Conservation (phyloP, 1,140 invertebrate genomes). For the Heliconius melpomene region DNA sequence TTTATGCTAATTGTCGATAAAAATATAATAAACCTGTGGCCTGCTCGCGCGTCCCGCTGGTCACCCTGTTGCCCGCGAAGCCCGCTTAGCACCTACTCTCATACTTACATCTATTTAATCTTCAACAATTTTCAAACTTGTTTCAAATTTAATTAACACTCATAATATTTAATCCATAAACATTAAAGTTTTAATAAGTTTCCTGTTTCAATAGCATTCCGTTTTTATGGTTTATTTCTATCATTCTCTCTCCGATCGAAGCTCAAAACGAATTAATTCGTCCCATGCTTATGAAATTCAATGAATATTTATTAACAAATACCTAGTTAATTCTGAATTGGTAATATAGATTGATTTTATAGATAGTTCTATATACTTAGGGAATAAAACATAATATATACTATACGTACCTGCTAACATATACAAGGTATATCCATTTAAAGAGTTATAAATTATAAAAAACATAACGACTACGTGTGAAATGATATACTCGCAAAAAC, state of each 20-base stretch:
- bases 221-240: slow-evolving; percentile 5
- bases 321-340: background rate
- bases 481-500: background rate
- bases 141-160: slow-evolving; percentile 2
- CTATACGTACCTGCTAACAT: background rate
- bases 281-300: slow-evolving; percentile 9
- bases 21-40: slow-evolving; percentile 55
- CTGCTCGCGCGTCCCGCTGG: slow-evolving; percentile 41
- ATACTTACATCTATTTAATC: slow-evolving; percentile 1
- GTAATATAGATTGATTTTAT: background rate
- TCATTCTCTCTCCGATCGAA: background rate
- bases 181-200: slow-evolving; percentile 6
- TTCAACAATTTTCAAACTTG: background rate
- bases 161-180: slow-evolving; percentile 3
- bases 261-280: background rate
- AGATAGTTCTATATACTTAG: background rate
- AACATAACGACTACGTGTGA: background rate
- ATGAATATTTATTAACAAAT: slow-evolving; percentile 11
- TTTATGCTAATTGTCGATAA: slow-evolving; percentile 61
- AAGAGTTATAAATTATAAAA: background rate
- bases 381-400: background rate
- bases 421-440: background rate
- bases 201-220: slow-evolving; percentile 1
- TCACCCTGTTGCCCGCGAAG: slow-evolving; percentile 25
- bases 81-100: background rate